These are phyloP conservation scores for Halocaridina rubra DNA, from an alignment of 2,888 invertebrate genomes.

Conservation along the genomic window DNA sequence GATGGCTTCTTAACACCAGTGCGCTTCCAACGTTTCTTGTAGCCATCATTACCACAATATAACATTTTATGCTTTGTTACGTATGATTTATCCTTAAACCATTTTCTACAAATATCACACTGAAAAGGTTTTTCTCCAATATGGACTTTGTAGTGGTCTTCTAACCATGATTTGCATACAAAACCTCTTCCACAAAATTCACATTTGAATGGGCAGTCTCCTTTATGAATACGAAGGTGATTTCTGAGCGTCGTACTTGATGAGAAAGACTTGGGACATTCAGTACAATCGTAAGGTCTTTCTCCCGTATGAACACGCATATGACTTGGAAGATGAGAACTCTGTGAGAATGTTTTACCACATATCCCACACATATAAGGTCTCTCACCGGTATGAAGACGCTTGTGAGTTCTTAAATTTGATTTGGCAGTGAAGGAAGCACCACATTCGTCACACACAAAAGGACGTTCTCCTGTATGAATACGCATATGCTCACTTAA, in stretches of 20 bases:
- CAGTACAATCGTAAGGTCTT: conserved; percentile 54
- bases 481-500: conserved; percentile 54
- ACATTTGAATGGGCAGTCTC: conserved; percentile 56
- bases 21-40: conserved; percentile 58
- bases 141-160: conserved; percentile 59
- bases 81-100: conserved; percentile 61
- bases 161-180: conserved; percentile 56
- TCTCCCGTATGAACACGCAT: conserved; percentile 61
- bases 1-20: conserved; percentile 57
- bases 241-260: conserved; percentile 51
- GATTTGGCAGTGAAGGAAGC: conserved; percentile 59
- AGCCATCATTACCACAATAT: conserved; percentile 63
- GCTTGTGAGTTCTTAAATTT: conserved; percentile 54
- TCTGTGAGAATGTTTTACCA: conserved; percentile 58
- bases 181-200: conserved; percentile 53
- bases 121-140: conserved; percentile 60
- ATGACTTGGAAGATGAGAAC: conserved; percentile 54
- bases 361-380: conserved; percentile 62
- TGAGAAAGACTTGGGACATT: conserved; percentile 54
- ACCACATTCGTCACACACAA: conserved; percentile 55
- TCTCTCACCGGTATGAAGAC: conserved; percentile 59
- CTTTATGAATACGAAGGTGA: conserved; percentile 56
- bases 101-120: conserved; percentile 59
- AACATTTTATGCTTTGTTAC: conserved; percentile 58
- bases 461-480: conserved; percentile 56